phyloP scores from a whole-genome alignment of 2,113 vertebrate genomes.

The Misgurnus anguillicaudatus region DNA sequence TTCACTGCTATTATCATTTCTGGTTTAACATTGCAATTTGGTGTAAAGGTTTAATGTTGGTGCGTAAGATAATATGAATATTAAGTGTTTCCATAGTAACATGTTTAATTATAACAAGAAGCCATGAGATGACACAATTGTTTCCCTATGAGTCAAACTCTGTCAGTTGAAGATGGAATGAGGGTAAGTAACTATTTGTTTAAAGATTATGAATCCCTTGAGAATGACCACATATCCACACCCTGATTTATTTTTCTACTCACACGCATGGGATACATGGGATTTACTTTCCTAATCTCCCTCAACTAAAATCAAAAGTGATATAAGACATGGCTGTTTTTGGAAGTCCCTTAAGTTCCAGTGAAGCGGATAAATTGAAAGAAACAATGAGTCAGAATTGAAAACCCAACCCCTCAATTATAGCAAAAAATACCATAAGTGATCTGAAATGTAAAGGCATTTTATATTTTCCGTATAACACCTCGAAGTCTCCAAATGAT shows the following conservation, averaged over 20 bases:
- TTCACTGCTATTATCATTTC: not conserved
- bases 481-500: no score
- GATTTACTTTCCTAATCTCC: not conserved
- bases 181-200: slow-evolving; percentile 7
- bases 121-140: not conserved
- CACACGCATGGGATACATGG: not conserved
- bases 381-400: not conserved
- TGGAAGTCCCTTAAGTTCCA: slow-evolving; percentile 3
- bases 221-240: slow-evolving; percentile 26
- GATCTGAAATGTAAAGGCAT: no score
- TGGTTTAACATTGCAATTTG: not conserved
- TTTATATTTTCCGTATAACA: no score
- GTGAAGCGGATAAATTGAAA: not conserved
- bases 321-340: not conserved
- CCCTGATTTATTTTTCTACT: not conserved
- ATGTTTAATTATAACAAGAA: not conserved
- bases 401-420: not conserved
- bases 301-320: slow-evolving; percentile 10
- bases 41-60: no score
- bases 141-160: slow-evolving; percentile 19
- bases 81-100: slow-evolving; percentile 7
- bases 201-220: slow-evolving; percentile 20
- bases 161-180: slow-evolving; percentile 26
- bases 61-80: not conserved
- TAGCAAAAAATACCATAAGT: no score